phyloP scores from a whole-genome alignment of 1,140 invertebrate genomes.

The Drosophila nikananu region DNA sequence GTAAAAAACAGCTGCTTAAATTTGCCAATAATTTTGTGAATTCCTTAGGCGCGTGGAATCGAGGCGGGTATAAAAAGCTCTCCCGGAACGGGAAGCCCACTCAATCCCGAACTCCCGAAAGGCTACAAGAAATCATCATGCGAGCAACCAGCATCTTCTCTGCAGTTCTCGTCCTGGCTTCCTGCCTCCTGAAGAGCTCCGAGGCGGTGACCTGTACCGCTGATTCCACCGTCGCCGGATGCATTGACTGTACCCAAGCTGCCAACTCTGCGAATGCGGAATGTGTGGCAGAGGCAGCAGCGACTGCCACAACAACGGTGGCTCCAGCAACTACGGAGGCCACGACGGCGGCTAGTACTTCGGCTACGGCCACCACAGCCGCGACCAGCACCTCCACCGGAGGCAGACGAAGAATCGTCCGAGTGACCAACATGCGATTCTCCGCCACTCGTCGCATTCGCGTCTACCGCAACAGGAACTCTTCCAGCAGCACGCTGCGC shows the following conservation, averaged over 20 bases:
- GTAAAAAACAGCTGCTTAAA: slow-evolving; percentile 31
- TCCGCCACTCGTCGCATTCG: neutral
- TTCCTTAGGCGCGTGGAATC: neutral
- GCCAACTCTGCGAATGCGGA: neutral
- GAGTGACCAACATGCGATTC: neutral
- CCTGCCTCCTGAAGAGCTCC: neutral
- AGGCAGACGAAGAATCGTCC: neutral
- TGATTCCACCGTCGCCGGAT: neutral
- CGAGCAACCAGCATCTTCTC: slow-evolving; percentile 4
- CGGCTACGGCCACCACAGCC: neutral
- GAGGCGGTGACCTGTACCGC: slow-evolving; percentile 38
- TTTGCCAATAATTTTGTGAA: slow-evolving; percentile 23
- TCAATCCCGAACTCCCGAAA: slow-evolving; percentile 5
- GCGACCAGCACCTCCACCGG: neutral
- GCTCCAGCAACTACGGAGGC: neutral
- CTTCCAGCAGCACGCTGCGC: neutral
- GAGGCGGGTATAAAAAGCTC: slow-evolving; percentile 41
- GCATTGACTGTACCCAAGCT: neutral
- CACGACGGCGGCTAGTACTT: neutral
- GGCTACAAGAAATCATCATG: slow-evolving; percentile 11
- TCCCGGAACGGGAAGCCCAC: neutral
- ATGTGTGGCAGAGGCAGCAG: too few species aligned
- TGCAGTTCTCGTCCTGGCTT: neutral
- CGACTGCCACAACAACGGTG: neutral
- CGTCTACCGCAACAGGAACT: neutral